Evolutionary conservation across 1,140 invertebrate species (phyloP).

Genomic region (Platyscapa corneri): DNA sequence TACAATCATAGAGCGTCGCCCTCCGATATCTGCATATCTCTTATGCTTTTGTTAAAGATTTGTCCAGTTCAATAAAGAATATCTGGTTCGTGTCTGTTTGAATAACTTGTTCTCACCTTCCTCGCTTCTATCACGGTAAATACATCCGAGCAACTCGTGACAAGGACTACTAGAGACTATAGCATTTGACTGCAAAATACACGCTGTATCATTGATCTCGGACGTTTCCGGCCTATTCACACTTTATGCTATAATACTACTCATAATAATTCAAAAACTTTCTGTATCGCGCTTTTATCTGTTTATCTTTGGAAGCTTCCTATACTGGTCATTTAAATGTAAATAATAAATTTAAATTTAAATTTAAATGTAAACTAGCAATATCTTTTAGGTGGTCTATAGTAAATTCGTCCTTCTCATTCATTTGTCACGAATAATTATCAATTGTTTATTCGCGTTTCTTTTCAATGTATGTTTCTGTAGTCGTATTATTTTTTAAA

Average conservation of each 20-base stretch:
- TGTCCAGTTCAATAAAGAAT: background rate
- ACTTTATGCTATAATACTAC: background rate
- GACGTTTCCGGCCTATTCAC: constrained; percentile 39
- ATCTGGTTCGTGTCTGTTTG: background rate
- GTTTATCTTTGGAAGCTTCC: background rate
- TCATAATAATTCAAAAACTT: constrained; percentile 13
- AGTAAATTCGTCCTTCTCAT: no score
- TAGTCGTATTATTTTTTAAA: no score
- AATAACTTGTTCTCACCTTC: background rate
- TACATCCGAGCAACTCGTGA: background rate
- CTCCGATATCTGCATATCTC: no score
- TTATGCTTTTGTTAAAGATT: background rate
- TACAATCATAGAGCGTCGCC: no score
- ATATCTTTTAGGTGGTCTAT: no score
- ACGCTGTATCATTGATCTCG: constrained; percentile 20
- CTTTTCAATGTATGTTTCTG: no score
- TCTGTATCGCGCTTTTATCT: background rate
- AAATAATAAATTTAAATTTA: no score
- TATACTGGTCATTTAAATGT: background rate
- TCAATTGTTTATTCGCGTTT: background rate
- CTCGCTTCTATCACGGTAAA: background rate
- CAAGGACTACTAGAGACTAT: background rate
- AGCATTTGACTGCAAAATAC: background rate
- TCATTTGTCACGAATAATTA: background rate
- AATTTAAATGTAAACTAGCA: no score